A percentile compares a stretch with the other conserved stretches of the same genome.
phyloP scores from a whole-genome alignment of 2,113 vertebrate genomes.

The Astur gentilis region DNA sequence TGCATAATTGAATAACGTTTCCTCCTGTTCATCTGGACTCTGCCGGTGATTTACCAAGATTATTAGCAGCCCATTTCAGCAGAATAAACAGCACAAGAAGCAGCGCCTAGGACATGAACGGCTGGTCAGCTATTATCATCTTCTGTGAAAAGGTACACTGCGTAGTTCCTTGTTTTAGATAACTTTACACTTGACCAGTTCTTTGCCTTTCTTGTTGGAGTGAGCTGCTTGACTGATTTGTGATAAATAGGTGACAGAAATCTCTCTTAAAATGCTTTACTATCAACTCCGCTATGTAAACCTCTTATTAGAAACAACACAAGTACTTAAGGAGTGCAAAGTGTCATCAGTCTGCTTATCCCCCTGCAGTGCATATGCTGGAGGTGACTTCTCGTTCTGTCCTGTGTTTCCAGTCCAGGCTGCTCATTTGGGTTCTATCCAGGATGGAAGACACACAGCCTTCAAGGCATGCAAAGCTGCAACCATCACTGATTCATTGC shows the following conservation, averaged over 20 bases:
- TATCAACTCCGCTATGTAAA: neutral
- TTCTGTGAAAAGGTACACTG: neutral
- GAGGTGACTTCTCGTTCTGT: neutral
- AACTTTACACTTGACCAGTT: slow-evolving; percentile 21
- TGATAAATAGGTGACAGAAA: neutral
- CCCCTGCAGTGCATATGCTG: neutral
- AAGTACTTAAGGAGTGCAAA: neutral
- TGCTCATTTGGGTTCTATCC: accelerated
- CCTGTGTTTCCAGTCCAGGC: neutral
- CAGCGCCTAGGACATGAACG: accelerated
- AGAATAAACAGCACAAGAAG: neutral
- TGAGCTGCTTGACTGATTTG: neutral
- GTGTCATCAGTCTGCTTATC: neutral
- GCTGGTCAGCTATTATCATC: neutral
- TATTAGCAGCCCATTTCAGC: neutral
- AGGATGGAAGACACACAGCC: neutral
- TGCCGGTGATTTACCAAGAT: neutral
- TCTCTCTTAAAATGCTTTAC: neutral
- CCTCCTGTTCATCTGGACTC: neutral
- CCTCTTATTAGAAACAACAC: neutral
- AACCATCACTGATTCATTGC: neutral
- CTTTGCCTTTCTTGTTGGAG: neutral
- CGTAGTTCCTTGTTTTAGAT: neutral
- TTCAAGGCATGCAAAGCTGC: neutral
- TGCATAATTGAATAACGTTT: neutral